Conservation (phyloP, 2,888 invertebrate species). For the Venusia cambrica region DNA sequence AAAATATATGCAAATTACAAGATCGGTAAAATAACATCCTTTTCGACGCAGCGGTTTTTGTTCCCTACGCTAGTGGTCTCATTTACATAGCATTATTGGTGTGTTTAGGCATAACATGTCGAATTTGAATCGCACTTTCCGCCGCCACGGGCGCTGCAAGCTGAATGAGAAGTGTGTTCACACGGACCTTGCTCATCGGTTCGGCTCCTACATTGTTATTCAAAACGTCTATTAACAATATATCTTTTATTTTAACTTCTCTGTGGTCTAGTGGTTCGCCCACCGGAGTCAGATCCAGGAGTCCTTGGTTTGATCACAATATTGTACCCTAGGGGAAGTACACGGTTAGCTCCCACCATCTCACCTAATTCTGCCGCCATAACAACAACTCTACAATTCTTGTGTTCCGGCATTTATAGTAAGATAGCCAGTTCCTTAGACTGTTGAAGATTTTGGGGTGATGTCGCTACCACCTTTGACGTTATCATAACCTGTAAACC, state of each 20-base stretch:
- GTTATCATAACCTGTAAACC: no score
- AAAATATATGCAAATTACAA: conserved; percentile 74
- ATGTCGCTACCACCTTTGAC: no score
- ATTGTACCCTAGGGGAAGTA: no score
- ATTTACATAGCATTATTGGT: conserved; percentile 74
- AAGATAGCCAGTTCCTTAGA: no score
- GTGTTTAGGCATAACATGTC: conserved; percentile 67
- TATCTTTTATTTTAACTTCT: conserved; percentile 35
- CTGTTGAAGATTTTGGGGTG: no score
- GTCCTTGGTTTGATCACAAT: no score
- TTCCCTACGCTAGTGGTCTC: conserved; percentile 56
- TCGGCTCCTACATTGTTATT: conserved; percentile 39
- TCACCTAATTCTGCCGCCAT: no score
- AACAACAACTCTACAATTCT: no score
- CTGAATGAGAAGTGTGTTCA: conserved; percentile 65
- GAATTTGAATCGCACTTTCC: conserved; percentile 63
- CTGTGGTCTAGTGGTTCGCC: no score
- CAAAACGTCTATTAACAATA: conserved; percentile 42
- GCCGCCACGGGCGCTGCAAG: conserved; percentile 47
- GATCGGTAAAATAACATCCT: conserved; percentile 60
- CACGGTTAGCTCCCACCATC: no score
- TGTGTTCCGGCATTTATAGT: no score
- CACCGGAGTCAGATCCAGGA: no score
- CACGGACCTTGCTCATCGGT: conserved; percentile 41
- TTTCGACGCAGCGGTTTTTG: conserved; percentile 54